These are phyloP conservation scores for Nycticebus coucang DNA, from an alignment of 2,113 vertebrate species.

Conservation along the genomic window DNA sequence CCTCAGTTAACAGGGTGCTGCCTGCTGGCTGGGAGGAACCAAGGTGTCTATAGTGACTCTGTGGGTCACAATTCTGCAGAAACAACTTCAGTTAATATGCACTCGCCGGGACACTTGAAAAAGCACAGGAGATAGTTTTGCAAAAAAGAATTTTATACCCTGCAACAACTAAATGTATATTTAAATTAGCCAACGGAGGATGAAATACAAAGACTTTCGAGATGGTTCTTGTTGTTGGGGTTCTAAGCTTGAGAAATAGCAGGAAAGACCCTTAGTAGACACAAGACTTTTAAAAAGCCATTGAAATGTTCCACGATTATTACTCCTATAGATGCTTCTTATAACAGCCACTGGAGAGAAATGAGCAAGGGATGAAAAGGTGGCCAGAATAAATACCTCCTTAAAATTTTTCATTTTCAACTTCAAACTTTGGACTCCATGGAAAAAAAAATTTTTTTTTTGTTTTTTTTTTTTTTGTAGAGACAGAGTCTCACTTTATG, in stretches of 20 bases:
- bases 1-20: accelerated
- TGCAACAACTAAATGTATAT: not conserved
- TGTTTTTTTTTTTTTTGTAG: too few relatives aligned
- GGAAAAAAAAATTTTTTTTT: too few relatives aligned
- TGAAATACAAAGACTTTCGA: not conserved
- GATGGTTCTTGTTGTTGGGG: not conserved
- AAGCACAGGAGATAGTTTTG: not conserved
- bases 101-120: not conserved
- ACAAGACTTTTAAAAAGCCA: not conserved
- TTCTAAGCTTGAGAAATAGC: not conserved
- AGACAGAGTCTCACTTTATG: too few relatives aligned
- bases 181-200: slow-evolving; percentile 30
- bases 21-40: accelerated
- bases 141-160: not conserved
- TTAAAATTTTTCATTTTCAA: not conserved
- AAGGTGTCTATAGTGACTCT: accelerated
- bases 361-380: not conserved
- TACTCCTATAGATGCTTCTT: not conserved
- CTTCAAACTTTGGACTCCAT: not conserved
- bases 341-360: not conserved
- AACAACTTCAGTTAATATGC: not conserved
- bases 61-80: accelerated
- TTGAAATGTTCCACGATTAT: not conserved
- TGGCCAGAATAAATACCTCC: not conserved
- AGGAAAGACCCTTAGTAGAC: not conserved